Evolutionary conservation across 2,113 vertebrate species (phyloP), one percentile per base, ranked within the genome.

Genomic region (Phaetusa simplex): DNA sequence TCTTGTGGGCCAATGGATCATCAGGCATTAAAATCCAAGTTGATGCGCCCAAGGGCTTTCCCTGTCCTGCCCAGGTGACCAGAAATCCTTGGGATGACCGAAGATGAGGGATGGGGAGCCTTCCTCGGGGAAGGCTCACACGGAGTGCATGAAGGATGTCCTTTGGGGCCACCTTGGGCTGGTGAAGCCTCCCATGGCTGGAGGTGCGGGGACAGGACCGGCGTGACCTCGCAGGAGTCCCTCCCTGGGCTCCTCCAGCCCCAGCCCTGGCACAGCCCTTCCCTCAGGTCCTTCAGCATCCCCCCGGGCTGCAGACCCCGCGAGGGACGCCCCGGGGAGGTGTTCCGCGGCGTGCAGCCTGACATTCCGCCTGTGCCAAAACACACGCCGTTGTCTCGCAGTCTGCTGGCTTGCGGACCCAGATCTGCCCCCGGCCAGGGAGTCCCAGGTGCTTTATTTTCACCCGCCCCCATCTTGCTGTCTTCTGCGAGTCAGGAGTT

Each of bases 391-490:
- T 15, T 52, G 71, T 50, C 55, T 42, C 12, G 4, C 27, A 7
- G 6, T 22, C 53, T 83, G 45, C 80, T 84, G 59, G 2, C 70
- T 52, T 19, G 29, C 0, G 0, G 66, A 67, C 47, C 47, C 61
- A 52, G 23, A 36, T 36, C 27, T 91, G 34, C n/a, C n/a, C 27
- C 14, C 1, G 1, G 14, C 13, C 49, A 40, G 36, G 52, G 32
- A 43, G 30, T 5, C 21, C 8, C 13, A 8, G 58, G 8, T 24
- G 70, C 21, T 84, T 71, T 34, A 45, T n/a, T n/a, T 73, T 21
- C 52, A 34, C 59, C n/a, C 7, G 2, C 23, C n/a, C 77, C 49
- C 13, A 26, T 64, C 67, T 81, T 47, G 0, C 0, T 59, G n/a
- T 15, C 73, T 89, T 91, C 84, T 80, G 43, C 30, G 32, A 49